Base-by-base conservation (phyloP, 2,797 vertebrate genomes). In the Syngnathus rostellatus region DNA sequence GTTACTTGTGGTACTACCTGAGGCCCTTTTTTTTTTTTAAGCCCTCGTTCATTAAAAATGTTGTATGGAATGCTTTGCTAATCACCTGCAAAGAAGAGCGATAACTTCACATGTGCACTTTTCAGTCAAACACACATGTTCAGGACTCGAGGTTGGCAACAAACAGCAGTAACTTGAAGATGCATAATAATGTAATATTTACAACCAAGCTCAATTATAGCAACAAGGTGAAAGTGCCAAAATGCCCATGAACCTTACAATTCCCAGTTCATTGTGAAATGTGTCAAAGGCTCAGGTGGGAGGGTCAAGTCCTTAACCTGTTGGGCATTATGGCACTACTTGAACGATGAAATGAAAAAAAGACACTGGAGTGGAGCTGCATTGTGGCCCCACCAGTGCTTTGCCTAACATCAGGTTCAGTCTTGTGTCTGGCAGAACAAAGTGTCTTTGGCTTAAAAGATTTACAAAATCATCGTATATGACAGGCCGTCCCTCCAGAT, bases 151-250 rank as follows among this genome's bases (percentile, higher is more conserved):
- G 31, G 14, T 16, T 45, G 57, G 37, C 39, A 10, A 66, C 39
- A 54, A 41, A 65, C 8, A 55, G 31, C 1, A 16, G 3, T 63
- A 8, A 46, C 11, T 8, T 45, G 25, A 63, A 11, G 6, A 50
- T 16, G 31, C 5, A 25, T 48, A 48, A 48, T 48, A 48, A 48
- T 19, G 45, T 48, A 17, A 16, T 16, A 63, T 37, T 63, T 16
- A 63, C 41, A n/a, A 54, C 63, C 5, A 39, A 57, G 12, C 19
- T 61, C 45, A 53, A 51, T 73, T 55, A 40, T 45, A 50, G 45
- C 63, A 59, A 69, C 70, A 58, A 71, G 37, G 68, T 78, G 43
- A 85, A 88, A 84, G 81, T 85, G 85, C 84, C 77, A 62, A 50
- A 83, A 72, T 60, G 54, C 62, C 55, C 58, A 37, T 41, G 69